Percentiles rank a stretch among this genome's conserved stretches.
Evolutionary conservation across 2,113 vertebrate species (phyloP).

Genomic region (Dromaius novaehollandiae): DNA sequence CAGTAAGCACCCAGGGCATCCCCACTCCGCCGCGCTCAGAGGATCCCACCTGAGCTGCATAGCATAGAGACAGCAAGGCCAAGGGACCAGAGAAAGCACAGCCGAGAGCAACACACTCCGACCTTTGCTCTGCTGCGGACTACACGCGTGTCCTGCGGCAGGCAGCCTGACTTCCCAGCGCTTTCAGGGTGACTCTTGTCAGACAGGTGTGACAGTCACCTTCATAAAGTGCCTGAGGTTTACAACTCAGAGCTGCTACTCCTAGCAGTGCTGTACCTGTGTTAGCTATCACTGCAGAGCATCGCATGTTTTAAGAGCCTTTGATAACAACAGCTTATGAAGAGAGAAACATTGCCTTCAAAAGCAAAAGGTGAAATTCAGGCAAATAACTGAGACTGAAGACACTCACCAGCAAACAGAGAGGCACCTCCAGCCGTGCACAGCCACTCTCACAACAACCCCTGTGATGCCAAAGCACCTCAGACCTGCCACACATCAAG

Average conservation of each 20-base stretch:
- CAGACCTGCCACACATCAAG: not conserved
- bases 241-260: not conserved
- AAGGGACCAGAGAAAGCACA: not conserved
- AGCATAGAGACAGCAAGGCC: not conserved
- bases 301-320: accelerated
- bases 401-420: not conserved
- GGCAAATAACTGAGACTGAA: not conserved
- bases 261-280: not conserved
- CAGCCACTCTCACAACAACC: not conserved
- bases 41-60: accelerated
- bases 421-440: not conserved
- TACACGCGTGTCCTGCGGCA: not conserved
- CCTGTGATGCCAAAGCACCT: not conserved
- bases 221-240: not conserved
- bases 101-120: accelerated
- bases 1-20: not conserved
- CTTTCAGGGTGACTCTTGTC: not conserved
- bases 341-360: not conserved
- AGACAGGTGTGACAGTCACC: not conserved
- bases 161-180: not conserved
- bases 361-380: not conserved
- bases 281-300: not conserved
- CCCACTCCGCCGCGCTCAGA: not conserved
- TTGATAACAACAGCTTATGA: not conserved
- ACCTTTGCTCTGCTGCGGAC: not conserved